Base-by-base conservation (phyloP, 2,888 invertebrate species). In the Cylloceria caligata region DNA sequence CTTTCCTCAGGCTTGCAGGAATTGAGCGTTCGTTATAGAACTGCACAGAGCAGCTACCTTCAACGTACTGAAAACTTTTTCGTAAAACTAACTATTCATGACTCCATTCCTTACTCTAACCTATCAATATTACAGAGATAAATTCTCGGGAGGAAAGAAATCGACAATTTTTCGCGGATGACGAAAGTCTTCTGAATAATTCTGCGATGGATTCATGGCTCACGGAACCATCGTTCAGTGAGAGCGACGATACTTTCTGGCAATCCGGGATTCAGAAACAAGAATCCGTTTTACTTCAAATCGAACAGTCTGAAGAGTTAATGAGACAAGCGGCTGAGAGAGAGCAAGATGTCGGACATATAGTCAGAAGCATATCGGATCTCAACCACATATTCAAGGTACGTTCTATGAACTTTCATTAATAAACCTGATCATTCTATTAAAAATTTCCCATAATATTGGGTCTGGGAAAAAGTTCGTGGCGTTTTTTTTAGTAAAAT, bases 381-480 rank as follows among this genome's bases (percentile, higher is more conserved):
- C 94, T 99, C 83, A 99, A 99, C 91, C 96, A 98, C 85, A 96
- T 99, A 84, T 99, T 99, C 91, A 98, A 98, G 94, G 96, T 91
- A 86, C 86, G 67, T 60, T 65, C 9, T 13, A n/a, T 60, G 30
- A 27, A n/a, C 2, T 55, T 55, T 27, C 13, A 16, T 55, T 24
- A 24, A 13, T 24, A 9, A 11, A 47, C 4, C 3, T 19, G 6
- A 3, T 9, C 11, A n/a, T n/a, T n/a, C n/a, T n/a, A n/a, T n/a
- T n/a, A n/a, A n/a, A n/a, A n/a, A n/a, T n/a, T n/a, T n/a, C n/a
- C n/a, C n/a, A n/a, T n/a, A n/a, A n/a, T n/a, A n/a, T n/a, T n/a
- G n/a, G n/a, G n/a, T n/a, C n/a, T n/a, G n/a, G n/a, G n/a, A n/a
- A n/a, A n/a, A n/a, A n/a, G n/a, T n/a, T n/a, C n/a, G n/a, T n/a